These are phyloP conservation scores for Deroptyus accipitrinus DNA, from an alignment of 2,113 vertebrate genomes.

Conservation along the genomic window DNA sequence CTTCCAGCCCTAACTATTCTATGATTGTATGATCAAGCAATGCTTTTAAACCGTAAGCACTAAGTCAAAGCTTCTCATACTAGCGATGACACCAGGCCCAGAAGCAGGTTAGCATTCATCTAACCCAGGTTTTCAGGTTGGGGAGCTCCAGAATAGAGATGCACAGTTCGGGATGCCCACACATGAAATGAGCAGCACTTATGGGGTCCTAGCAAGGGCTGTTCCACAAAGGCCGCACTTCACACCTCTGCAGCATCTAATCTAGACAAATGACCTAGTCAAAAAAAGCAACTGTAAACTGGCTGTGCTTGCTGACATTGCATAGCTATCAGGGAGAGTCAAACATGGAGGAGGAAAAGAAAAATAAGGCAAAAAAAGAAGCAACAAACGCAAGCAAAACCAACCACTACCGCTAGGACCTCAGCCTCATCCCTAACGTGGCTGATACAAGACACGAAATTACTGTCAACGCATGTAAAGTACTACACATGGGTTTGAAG, in stretches of 20 bases:
- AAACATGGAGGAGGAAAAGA: not conserved
- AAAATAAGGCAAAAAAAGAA: not conserved
- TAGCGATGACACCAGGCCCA: not conserved
- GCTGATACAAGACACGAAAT: slow-evolving; percentile 54
- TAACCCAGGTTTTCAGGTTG: not conserved
- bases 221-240: not conserved
- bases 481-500: not conserved
- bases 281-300: slow-evolving; percentile 32
- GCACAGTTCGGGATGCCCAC: not conserved
- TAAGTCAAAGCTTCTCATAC: not conserved
- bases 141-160: not conserved
- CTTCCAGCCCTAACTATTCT: not conserved
- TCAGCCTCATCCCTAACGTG: not conserved
- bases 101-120: not conserved
- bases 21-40: not conserved
- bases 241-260: slow-evolving; percentile 56
- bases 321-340: slow-evolving; percentile 55
- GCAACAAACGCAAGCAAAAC: not conserved
- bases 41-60: not conserved
- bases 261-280: slow-evolving; percentile 75
- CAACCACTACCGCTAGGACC: not conserved
- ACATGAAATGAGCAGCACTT: not conserved
- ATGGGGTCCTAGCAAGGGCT: not conserved
- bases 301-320: slow-evolving; percentile 64
- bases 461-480: slow-evolving; percentile 24